phyloP scores from a whole-genome alignment of 2,888 invertebrate genomes.

The Pterobdella sp. region DNA sequence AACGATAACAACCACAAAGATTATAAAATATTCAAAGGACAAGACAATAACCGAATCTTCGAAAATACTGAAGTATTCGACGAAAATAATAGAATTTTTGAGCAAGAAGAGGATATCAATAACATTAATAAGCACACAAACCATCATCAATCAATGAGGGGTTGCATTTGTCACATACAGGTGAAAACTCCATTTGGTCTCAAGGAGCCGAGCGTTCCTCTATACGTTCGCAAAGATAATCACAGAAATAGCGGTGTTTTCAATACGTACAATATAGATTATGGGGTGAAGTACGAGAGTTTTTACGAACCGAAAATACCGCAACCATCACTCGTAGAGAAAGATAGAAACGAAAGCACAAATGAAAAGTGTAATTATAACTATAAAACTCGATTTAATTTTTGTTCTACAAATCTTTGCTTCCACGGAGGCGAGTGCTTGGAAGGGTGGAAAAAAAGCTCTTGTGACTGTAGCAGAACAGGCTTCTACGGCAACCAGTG shows the following conservation, averaged over 20 bases:
- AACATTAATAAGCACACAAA: too few species aligned
- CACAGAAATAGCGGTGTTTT: too few species aligned
- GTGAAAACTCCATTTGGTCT: background rate
- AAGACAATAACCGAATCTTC: too few species aligned
- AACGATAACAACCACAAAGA: too few species aligned
- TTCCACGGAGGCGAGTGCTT: constrained; percentile 7
- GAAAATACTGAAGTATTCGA: too few species aligned
- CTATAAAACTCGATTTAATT: background rate
- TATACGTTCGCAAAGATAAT: background rate
- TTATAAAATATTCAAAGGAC: too few species aligned
- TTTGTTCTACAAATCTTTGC: background rate
- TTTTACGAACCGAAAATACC: too few species aligned
- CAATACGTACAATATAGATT: too few species aligned
- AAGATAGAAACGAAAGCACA: background rate
- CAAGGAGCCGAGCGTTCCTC: background rate
- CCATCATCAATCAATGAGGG: background rate
- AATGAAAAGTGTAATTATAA: background rate
- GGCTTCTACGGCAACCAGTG: background rate
- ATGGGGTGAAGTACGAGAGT: too few species aligned
- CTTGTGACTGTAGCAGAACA: background rate
- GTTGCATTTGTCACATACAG: constrained; percentile 5
- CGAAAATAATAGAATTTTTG: too few species aligned
- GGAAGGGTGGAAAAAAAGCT: background rate
- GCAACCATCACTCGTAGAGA: background rate
- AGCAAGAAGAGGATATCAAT: too few species aligned